Conservation (phyloP, 2,888 invertebrate genomes). For the Pristionchus maxplancki region DNA sequence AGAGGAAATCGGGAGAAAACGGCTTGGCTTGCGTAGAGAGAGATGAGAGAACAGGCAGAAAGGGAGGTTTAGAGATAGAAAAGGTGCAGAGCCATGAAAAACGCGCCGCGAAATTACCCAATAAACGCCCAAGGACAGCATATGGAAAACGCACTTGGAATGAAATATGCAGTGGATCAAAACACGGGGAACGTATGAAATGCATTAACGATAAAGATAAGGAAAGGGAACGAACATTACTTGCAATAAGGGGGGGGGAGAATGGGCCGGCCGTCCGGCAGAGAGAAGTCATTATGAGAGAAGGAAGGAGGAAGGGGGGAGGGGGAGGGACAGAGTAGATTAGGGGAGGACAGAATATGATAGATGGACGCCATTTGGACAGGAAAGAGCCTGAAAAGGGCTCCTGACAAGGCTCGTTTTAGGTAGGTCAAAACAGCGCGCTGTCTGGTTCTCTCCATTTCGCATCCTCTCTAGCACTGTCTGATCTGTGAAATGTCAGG, state of each 20-base stretch:
- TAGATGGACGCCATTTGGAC: background rate
- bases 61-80: too few relatives aligned
- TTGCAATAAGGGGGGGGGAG: background rate
- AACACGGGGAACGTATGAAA: background rate
- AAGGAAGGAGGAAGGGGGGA: background rate
- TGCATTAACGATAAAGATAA: background rate
- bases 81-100: background rate
- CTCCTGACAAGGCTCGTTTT: background rate
- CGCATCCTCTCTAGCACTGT: too few relatives aligned
- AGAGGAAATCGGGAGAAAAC: too few relatives aligned
- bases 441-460: too few relatives aligned
- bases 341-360: conserved; percentile 20
- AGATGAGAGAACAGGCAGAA: too few relatives aligned
- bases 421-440: too few relatives aligned
- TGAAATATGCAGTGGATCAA: background rate
- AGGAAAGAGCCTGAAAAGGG: background rate
- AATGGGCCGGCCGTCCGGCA: background rate
- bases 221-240: background rate
- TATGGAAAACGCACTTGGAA: background rate
- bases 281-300: conserved; percentile 16
- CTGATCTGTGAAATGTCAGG: too few relatives aligned
- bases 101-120: background rate
- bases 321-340: conserved; percentile 14
- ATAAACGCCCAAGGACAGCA: background rate
- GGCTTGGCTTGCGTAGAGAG: too few relatives aligned